These are phyloP conservation scores for Halcyon badia DNA, from an alignment of 2,797 vertebrate genomes.

Conservation along the genomic window DNA sequence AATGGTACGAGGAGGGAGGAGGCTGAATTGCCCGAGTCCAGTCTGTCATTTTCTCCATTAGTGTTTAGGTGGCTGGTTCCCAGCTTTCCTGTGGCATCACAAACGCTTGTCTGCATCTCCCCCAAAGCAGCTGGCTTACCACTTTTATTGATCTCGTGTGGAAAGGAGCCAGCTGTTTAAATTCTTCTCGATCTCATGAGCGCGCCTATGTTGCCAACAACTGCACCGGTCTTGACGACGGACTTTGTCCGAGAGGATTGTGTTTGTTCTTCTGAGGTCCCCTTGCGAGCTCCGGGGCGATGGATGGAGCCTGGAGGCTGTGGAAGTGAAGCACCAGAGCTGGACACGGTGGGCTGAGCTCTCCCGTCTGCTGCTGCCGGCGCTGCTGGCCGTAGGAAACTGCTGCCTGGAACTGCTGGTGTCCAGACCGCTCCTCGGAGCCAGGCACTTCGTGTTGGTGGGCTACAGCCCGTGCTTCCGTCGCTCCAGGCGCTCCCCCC, in stretches of 20 bases:
- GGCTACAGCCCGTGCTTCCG: not conserved
- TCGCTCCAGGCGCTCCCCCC: not conserved
- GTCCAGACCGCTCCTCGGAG: not conserved
- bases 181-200: not conserved
- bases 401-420: not conserved
- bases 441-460: not conserved
- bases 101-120: not conserved
- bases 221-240: rapidly evolving
- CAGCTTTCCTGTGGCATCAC: not conserved
- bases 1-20: not conserved
- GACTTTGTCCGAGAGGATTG: not conserved
- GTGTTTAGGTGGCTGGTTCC: not conserved
- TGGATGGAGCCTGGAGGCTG: not conserved
- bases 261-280: rapidly evolving
- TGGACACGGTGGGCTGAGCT: not conserved
- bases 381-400: not conserved
- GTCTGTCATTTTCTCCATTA: not conserved
- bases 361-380: not conserved
- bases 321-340: not conserved
- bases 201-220: not conserved
- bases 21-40: not conserved
- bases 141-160: not conserved
- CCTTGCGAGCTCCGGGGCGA: not conserved
- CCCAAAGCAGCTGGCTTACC: not conserved
- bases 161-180: slow-evolving; percentile 31